Evolutionary conservation across 30 jellyfish, hydroid and myxozoan genomes (phyloP).

Genomic region (Nemopilema nomurai): DNA sequence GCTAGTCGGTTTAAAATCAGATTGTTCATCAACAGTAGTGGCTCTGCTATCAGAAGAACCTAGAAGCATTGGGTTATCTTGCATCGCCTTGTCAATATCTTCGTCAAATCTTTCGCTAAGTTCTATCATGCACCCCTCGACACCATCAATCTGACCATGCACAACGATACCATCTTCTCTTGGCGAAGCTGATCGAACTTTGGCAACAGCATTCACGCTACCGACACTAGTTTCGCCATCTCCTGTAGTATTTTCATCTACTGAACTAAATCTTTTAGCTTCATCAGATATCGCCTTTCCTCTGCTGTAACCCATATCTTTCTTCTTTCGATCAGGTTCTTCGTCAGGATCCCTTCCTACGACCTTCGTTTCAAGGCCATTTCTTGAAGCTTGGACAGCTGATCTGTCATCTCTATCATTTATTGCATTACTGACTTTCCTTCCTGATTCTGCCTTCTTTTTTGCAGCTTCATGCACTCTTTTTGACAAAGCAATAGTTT

Average conservation of each 20-base stretch:
- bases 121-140: constrained; percentile 29
- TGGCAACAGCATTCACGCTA: background rate
- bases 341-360: background rate
- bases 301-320: background rate
- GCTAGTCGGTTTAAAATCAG: background rate
- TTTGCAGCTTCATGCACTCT: too few species aligned
- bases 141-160: background rate
- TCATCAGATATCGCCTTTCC: background rate
- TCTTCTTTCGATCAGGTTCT: background rate
- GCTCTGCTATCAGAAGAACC: constrained; percentile 53
- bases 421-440: too few species aligned
- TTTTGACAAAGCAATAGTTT: constrained; percentile 49
- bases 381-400: background rate
- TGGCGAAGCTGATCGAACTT: background rate
- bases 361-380: background rate
- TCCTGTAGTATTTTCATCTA: background rate
- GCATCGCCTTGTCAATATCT: constrained; percentile 42
- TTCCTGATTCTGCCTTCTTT: background rate
- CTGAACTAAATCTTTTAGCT: background rate
- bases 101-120: constrained; percentile 48
- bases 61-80: constrained; percentile 39
- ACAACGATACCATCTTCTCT: background rate
- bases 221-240: background rate
- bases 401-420: too few species aligned
- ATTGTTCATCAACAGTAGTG: constrained; percentile 1